Conservation (phyloP, 2,797 vertebrate species). For the Austrolebias charrua region DNA sequence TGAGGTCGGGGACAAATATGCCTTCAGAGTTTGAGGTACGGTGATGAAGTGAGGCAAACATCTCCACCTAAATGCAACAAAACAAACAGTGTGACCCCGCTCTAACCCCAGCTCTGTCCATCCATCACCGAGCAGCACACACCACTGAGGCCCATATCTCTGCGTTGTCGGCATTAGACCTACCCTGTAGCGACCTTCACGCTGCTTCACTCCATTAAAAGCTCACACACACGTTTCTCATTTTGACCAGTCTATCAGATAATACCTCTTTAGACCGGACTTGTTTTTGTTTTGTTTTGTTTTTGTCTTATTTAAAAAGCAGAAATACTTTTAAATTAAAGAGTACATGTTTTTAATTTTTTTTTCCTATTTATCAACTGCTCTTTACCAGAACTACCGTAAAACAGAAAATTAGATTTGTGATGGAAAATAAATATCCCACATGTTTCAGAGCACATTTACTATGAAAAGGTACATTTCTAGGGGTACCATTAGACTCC, state of each 20-base stretch:
- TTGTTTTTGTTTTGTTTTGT: too few relatives aligned
- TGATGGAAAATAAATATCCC: slow-evolving; percentile 2
- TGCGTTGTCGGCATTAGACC: slow-evolving; percentile 43
- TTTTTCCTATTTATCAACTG: slow-evolving; percentile 29
- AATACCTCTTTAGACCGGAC: slow-evolving; percentile 7
- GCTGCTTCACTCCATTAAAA: slow-evolving; percentile 60
- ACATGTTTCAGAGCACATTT: slow-evolving; percentile 1
- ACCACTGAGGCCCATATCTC: slow-evolving; percentile 42
- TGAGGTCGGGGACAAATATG: slow-evolving; percentile 43
- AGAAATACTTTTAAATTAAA: slow-evolving; percentile 18
- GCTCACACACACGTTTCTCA: slow-evolving; percentile 40
- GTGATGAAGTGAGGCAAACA: slow-evolving; percentile 77
- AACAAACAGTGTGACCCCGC: slow-evolving; percentile 75
- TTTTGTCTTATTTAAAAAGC: slow-evolving; percentile 1
- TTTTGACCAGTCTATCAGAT: slow-evolving; percentile 9
- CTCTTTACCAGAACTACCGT: slow-evolving; percentile 28
- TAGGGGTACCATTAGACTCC: slow-evolving; percentile 3
- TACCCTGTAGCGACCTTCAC: slow-evolving; percentile 62
- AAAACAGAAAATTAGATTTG: slow-evolving; percentile 19
- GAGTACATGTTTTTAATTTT: slow-evolving; percentile 1
- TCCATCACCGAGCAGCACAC: slow-evolving; percentile 71
- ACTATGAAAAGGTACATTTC: slow-evolving; percentile 21
- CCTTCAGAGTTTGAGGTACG: slow-evolving; percentile 62
- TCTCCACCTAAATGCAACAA: slow-evolving; percentile 71
- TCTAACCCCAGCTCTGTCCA: slow-evolving; percentile 71